Evolutionary conservation across 2,888 invertebrate genomes (phyloP).

Genomic region (Galeopsomyia nigrocyanea): DNA sequence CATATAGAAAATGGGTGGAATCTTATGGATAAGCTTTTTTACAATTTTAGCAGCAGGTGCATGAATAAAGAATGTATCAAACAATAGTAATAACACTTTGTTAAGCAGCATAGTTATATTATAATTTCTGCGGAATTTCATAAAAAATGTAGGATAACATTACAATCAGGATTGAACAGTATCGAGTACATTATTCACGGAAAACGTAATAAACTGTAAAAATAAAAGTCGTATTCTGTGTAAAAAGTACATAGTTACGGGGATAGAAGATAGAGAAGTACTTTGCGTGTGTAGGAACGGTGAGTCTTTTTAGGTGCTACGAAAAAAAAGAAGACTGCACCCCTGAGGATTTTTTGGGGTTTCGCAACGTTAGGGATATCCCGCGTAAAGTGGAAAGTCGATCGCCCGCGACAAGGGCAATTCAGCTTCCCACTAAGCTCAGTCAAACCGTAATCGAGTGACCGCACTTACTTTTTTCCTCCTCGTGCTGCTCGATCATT

Average conservation of each 20-base stretch:
- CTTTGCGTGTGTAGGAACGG: neutral
- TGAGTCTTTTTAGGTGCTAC: conserved; percentile 32
- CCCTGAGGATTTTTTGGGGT: conserved; percentile 48
- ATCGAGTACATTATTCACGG: conserved; percentile 5
- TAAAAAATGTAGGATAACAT: neutral
- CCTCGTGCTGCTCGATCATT: neutral
- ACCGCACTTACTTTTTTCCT: conserved; percentile 30
- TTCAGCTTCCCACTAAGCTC: conserved; percentile 33
- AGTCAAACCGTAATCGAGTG: conserved; percentile 46
- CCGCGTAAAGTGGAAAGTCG: conserved; percentile 44
- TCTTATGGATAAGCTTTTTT: too few species aligned
- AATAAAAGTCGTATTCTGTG: conserved; percentile 27
- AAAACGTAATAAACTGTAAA: neutral
- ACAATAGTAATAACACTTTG: too few species aligned
- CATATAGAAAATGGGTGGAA: too few species aligned
- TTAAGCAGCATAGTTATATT: neutral
- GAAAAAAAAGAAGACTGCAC: conserved; percentile 48
- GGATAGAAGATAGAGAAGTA: neutral
- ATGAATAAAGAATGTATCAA: too few species aligned
- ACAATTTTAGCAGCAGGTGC: too few species aligned
- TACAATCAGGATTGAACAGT: neutral
- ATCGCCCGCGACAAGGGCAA: conserved; percentile 37
- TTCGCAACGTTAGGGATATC: conserved; percentile 51
- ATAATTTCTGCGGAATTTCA: conserved; percentile 4
- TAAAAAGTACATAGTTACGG: neutral